These are phyloP conservation scores for Okapia johnstoni DNA, from an alignment of 2,113 vertebrate species.

Conservation along the genomic window DNA sequence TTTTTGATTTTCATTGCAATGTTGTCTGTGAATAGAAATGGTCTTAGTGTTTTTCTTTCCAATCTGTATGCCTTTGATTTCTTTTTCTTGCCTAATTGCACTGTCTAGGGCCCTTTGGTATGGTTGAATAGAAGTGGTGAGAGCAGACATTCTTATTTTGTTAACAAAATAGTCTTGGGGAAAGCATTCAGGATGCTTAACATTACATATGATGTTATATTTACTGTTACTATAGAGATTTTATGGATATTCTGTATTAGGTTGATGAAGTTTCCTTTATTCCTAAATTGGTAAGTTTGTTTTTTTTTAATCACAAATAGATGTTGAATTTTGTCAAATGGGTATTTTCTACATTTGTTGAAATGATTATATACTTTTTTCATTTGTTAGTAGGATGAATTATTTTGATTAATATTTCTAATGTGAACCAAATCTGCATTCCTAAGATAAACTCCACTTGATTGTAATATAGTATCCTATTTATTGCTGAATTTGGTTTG, in stretches of 20 bases:
- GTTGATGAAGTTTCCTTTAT: not conserved
- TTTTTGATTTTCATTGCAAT: not conserved
- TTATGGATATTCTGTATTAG: not conserved
- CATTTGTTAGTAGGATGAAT: not conserved
- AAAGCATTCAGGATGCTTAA: not conserved
- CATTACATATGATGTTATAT: not conserved
- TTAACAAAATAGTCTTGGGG: not conserved
- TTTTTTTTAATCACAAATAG: not conserved
- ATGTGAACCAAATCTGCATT: not conserved
- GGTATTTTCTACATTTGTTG: not conserved
- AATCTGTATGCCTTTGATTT: not conserved
- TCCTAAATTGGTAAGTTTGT: not conserved
- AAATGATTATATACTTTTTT: not conserved
- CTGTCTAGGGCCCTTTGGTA: not conserved
- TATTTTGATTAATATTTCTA: conserved; percentile 23
- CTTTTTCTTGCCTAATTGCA: not conserved
- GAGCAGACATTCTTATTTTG: not conserved
- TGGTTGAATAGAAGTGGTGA: not conserved
- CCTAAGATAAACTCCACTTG: not conserved
- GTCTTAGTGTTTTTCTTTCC: not conserved
- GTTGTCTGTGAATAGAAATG: not conserved
- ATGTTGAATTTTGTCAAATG: not conserved
- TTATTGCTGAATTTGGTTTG: not conserved
- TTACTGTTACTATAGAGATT: not conserved
- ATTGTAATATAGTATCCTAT: not conserved